Base-by-base conservation (phyloP, 2,113 vertebrate species). In the Bungarus multicinctus region DNA sequence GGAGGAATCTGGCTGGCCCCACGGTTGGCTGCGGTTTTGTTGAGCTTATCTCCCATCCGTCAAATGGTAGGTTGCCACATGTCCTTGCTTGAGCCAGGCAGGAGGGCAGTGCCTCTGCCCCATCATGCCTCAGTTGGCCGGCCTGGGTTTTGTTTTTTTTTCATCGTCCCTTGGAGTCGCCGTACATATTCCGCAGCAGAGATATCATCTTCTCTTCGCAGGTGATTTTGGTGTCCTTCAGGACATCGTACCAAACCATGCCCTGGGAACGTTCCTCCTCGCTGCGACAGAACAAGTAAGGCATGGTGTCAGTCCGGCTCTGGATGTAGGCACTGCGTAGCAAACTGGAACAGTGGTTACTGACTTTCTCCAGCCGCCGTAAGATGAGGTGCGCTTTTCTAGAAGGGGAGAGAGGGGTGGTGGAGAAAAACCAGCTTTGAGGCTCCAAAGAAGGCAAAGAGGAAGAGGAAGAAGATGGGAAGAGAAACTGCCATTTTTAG, bases 301-400 rank as follows among this genome's bases (percentile, higher is more conserved):
- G 98, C 97, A 99, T 97, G 94, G 98, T 99, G 97, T 99, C 99
- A 0, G 98, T 99, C 45, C 98, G 99, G 96, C 98, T 99, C 98
- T 99, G 99, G 97, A 99, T 99, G 96, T 99, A 98, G 95, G 98
- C 97, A 86, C 99, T 99, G 94, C 98, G 97, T 23, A 99, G 88
- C 92, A 93, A 90, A 8, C 98, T 97, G 30, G 97, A 97, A 87
- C 99, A 99, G 96, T 99, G 99, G 55, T 97, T 96, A 97, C 99
- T 99, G 87, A 99, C 98, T 95, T 98, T 98, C 90, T 99, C 99
- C 95, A 98, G 97, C 43, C 99, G 97, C 89, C 98, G 97, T 7
- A 99, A 98, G 95, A 99, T 99, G 97, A 99, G 96, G 96, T 99
- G 99, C 81, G 99, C 99, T 97, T 99, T 99, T 95, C 99, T 99